Evolutionary conservation across 2,888 invertebrate species (phyloP).

Genomic region (Meganola albula): DNA sequence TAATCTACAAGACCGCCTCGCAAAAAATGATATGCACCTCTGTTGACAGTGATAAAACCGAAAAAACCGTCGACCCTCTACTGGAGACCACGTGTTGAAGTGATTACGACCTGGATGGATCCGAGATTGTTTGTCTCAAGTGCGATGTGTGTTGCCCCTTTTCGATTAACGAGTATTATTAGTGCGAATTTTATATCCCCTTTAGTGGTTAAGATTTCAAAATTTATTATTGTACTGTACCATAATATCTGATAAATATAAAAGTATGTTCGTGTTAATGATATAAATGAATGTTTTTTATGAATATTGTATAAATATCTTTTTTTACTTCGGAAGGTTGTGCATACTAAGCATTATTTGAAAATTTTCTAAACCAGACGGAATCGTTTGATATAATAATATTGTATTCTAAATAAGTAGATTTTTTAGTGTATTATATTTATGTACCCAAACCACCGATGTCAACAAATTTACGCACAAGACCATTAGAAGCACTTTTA

Average conservation of each 20-base stretch:
- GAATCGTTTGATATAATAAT: too few species aligned
- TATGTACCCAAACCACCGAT: slow-evolving; percentile 16
- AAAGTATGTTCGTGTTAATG: slow-evolving; percentile 41
- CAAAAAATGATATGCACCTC: slow-evolving; percentile 39
- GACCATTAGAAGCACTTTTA: slow-evolving; percentile 24
- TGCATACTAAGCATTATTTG: slow-evolving; percentile 43
- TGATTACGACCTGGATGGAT: not conserved
- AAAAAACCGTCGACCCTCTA: slow-evolving; percentile 48
- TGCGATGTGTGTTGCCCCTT: slow-evolving; percentile 37
- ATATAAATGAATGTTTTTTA: slow-evolving; percentile 48
- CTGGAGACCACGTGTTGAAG: slow-evolving; percentile 65
- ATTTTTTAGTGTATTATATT: slow-evolving; percentile 34
- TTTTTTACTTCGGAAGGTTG: slow-evolving; percentile 62
- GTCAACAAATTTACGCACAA: slow-evolving; percentile 43
- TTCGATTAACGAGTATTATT: slow-evolving; percentile 67
- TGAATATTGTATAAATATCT: slow-evolving; percentile 50
- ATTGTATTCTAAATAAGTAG: slow-evolving; percentile 12
- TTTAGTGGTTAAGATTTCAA: slow-evolving; percentile 65
- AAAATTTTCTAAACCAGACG: slow-evolving; percentile 13
- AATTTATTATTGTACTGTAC: slow-evolving; percentile 69
- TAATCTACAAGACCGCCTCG: slow-evolving; percentile 49
- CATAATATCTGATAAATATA: slow-evolving; percentile 30
- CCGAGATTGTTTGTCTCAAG: slow-evolving; percentile 29
- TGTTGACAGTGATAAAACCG: slow-evolving; percentile 21
- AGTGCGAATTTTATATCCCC: slow-evolving; percentile 73